These are phyloP conservation scores for Hystrix cristata DNA, from an alignment of 2,113 vertebrate genomes.

Conservation along the genomic window DNA sequence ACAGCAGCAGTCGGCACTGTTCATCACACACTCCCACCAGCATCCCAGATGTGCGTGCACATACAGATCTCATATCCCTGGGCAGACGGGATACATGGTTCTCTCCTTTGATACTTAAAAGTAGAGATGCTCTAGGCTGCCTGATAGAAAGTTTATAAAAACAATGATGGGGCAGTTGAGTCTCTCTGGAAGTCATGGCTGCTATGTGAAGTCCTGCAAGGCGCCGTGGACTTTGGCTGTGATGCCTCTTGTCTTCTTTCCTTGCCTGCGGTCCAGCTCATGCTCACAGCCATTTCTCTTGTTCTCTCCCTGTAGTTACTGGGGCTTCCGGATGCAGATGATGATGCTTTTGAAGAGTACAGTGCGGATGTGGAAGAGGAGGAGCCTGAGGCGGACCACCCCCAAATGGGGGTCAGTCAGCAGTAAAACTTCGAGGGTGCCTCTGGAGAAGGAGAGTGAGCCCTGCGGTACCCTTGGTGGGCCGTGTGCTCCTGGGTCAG, in stretches of 20 bases:
- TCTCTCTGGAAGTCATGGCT: neutral
- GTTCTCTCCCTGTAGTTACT: slow-evolving; percentile 91
- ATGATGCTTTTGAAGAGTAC: slow-evolving; percentile 98
- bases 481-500: slow-evolving; percentile 80
- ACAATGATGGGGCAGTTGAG: neutral
- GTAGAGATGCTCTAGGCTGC: neutral
- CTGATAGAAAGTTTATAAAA: neutral
- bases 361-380: slow-evolving; percentile 98
- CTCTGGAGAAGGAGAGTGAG: slow-evolving; percentile 74
- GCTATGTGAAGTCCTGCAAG: neutral
- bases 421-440: slow-evolving; percentile 90
- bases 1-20: neutral
- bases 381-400: slow-evolving; percentile 97
- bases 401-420: slow-evolving; percentile 99
- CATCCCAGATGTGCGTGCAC: neutral
- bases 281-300: slow-evolving; percentile 66
- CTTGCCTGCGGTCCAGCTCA: neutral
- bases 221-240: neutral
- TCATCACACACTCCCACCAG: neutral
- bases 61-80: too few relatives aligned
- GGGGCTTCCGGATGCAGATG: slow-evolving; percentile 97
- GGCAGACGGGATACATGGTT: neutral
- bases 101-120: neutral
- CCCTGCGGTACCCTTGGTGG: slow-evolving; percentile 80
- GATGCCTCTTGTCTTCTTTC: neutral